Conservation (phyloP, 2,888 invertebrate genomes). For the Brachypalpus laphriformis region DNA sequence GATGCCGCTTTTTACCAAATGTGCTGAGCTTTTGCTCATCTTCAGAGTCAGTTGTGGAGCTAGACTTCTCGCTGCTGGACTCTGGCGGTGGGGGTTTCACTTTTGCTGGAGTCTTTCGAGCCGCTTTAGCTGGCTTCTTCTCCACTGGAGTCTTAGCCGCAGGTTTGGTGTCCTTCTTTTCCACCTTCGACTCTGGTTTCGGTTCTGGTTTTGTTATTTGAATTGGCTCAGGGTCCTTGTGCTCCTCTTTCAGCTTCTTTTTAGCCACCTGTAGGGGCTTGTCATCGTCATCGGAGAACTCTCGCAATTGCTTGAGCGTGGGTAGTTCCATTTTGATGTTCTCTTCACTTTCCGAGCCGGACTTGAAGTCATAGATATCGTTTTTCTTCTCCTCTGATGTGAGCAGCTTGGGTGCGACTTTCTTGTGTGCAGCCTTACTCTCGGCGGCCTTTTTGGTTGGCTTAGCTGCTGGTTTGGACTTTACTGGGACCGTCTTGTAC, state of each 20-base stretch:
- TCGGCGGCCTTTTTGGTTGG: slow-evolving; percentile 41
- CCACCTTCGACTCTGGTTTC: slow-evolving; percentile 17
- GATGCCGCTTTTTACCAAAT: slow-evolving; percentile 89
- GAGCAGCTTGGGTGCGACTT: not conserved
- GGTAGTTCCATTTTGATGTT: slow-evolving; percentile 82
- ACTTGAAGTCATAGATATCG: slow-evolving; percentile 82
- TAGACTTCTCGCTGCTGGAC: slow-evolving; percentile 74
- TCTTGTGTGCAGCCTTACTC: slow-evolving; percentile 28
- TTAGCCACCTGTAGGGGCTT: slow-evolving; percentile 77
- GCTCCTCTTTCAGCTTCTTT: slow-evolving; percentile 56
- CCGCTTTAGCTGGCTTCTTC: slow-evolving; percentile 58
- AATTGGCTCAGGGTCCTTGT: not conserved
- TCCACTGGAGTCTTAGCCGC: slow-evolving; percentile 21
- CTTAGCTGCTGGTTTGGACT: slow-evolving; percentile 50
- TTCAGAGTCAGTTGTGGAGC: slow-evolving; percentile 78
- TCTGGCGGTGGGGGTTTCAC: slow-evolving; percentile 70
- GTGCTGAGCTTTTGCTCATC: slow-evolving; percentile 80
- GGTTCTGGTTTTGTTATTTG: slow-evolving; percentile 4
- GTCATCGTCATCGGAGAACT: slow-evolving; percentile 81
- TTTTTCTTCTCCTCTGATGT: slow-evolving; percentile 42
- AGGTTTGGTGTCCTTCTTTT: slow-evolving; percentile 36
- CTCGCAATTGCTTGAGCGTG: slow-evolving; percentile 79
- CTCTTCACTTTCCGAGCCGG: slow-evolving; percentile 82
- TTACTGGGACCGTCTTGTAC: slow-evolving; percentile 63
- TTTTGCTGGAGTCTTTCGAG: slow-evolving; percentile 44